These are phyloP conservation scores for Platyrinchus mystaceus DNA, from an alignment of 2,797 vertebrate species.

Conservation along the genomic window DNA sequence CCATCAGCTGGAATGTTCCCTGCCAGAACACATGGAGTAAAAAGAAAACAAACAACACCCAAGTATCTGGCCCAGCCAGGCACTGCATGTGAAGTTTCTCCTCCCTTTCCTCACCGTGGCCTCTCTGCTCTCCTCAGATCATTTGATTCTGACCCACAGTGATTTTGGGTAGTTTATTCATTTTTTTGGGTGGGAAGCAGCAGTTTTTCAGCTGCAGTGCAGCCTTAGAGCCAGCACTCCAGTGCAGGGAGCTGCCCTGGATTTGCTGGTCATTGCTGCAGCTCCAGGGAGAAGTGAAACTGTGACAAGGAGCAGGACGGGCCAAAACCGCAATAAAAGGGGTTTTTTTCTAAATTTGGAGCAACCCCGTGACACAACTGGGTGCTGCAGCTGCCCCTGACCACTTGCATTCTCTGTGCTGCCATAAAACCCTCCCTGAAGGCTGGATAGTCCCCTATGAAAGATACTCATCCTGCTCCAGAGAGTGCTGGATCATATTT, in stretches of 20 bases:
- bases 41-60: not conserved
- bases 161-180: not conserved
- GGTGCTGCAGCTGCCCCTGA: not conserved
- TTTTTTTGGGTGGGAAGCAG: not conserved
- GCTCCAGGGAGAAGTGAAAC: constrained; percentile 20
- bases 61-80: not conserved
- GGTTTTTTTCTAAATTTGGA: not conserved
- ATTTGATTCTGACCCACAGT: not conserved
- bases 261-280: not conserved
- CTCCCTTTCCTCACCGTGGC: not conserved
- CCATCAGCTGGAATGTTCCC: not conserved
- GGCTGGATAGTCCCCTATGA: not conserved
- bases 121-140: not conserved
- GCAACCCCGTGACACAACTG: not conserved
- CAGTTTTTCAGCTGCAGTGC: not conserved
- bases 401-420: not conserved
- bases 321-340: not conserved
- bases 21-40: rapidly evolving
- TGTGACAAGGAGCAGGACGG: not conserved
- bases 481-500: not conserved
- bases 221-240: rapidly evolving
- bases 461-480: not conserved
- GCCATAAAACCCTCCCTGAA: not conserved
- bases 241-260: not conserved
- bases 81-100: not conserved